Evolutionary conservation across 2,797 vertebrate species (phyloP), one percentile per base, ranked within the genome.

Genomic region (Pseudomugil tenellus): DNA sequence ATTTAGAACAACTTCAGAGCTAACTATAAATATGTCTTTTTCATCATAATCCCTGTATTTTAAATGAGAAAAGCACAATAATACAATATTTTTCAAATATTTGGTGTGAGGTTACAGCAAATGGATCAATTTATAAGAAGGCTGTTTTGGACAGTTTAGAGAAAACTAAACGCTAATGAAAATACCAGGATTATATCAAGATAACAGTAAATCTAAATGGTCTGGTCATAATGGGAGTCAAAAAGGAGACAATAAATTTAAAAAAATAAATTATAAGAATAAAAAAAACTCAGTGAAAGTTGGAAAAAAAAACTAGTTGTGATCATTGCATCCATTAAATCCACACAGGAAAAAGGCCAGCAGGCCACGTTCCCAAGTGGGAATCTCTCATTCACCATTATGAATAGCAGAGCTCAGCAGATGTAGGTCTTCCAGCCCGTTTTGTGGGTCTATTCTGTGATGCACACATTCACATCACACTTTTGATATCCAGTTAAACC

Each of bases 401-500:
- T 64, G 53, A 53, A 56, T 49, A 58, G 39, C 54, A 31, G 16
- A 51, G 52, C 21, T 56, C 46, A 56, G 13, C 35, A 37, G 56
- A 61, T 57, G 35, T 21, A 62, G 59, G 48, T 25, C 48, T 61
- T 70, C 58, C 34, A 58, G 39, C 35, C 37, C 49, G 70, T 67
- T 74, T 63, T 63, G 52, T 65, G 49, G 31, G 28, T 41, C 17
- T 71, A 26, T 51, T 28, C 25, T 55, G 61, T 66, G 49, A 60
- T 63, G 67, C 71, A 63, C 57, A 2, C 35, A 51, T 51, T 29
- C 67, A 34, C 49, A 9, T 25, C 9, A 31, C 19, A 14, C 6
- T 41, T 63, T 59, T 53, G 34, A 43, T 28, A 23, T 67, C 43
- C 21, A 57, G 31, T 46, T 75, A 35, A 83, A 81, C 77, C 69